Conservation (phyloP, 2,888 invertebrate genomes). For the Herminia tarsipennalis region DNA sequence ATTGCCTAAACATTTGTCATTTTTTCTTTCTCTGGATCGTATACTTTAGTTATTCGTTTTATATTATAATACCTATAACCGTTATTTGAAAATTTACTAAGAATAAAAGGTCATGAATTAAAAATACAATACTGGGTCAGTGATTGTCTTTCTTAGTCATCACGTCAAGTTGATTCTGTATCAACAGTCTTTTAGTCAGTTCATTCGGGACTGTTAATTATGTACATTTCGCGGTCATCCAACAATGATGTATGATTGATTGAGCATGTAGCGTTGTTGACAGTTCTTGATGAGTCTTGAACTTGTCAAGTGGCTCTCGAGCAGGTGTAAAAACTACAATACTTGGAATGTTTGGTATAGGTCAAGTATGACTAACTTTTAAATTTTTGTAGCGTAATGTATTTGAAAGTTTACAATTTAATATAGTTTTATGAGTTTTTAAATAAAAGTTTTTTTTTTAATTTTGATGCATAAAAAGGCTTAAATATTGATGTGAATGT, state of each 20-base stretch:
- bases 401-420: background rate
- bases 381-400: constrained; percentile 16
- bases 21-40: too few species aligned
- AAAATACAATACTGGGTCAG: too few species aligned
- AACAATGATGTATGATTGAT: constrained; percentile 11
- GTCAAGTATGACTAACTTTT: constrained; percentile 38
- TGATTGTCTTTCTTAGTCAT: too few species aligned
- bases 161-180: too few species aligned
- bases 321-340: constrained; percentile 37
- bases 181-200: too few species aligned
- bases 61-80: background rate
- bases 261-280: constrained; percentile 7
- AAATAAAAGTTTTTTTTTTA: too few species aligned
- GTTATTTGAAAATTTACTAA: background rate
- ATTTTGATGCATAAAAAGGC: too few species aligned
- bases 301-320: constrained; percentile 22
- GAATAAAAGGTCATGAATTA: background rate
- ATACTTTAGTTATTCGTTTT: background rate
- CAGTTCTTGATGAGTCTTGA: constrained; percentile 5
- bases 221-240: background rate
- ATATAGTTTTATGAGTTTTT: background rate
- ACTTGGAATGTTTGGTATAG: constrained; percentile 40
- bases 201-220: too few species aligned
- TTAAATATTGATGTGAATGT: too few species aligned
- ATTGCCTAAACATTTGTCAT: too few species aligned